phyloP scores from a whole-genome alignment of 2,113 vertebrate genomes.

The Tapirus terrestris region DNA sequence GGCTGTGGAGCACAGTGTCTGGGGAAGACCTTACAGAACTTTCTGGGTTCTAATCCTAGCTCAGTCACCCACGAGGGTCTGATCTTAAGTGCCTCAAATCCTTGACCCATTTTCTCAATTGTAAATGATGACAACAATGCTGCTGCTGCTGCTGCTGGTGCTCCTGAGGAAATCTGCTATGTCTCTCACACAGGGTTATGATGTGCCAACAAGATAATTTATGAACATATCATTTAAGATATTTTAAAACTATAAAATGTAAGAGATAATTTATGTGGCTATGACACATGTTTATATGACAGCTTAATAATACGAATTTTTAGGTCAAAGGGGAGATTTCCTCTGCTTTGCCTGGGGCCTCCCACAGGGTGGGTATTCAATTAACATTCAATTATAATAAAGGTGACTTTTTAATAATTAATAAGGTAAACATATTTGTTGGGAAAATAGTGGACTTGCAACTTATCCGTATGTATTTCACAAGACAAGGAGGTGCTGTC shows the following conservation, averaged over 20 bases:
- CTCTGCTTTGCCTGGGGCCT: background rate
- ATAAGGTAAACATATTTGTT: background rate
- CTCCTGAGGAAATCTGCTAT: background rate
- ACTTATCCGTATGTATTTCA: background rate
- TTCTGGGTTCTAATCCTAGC: background rate
- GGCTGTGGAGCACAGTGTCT: background rate
- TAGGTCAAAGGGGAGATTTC: conserved; percentile 11
- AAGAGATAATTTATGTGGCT: background rate
- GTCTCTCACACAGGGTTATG: background rate
- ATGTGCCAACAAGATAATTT: background rate
- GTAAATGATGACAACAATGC: background rate
- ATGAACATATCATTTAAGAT: background rate
- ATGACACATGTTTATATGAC: background rate
- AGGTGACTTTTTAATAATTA: background rate
- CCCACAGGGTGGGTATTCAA: background rate
- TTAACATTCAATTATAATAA: conserved; percentile 8
- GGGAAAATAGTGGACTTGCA: background rate
- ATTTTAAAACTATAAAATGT: conserved; percentile 15
- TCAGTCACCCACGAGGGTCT: background rate
- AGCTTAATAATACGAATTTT: background rate
- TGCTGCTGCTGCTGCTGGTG: background rate
- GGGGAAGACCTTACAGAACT: background rate
- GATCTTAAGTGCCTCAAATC: background rate
- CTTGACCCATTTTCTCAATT: background rate
- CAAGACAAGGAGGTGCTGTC: background rate